These are phyloP conservation scores for Apocheima hispidaria DNA, from an alignment of 2,888 invertebrate genomes.

Conservation along the genomic window DNA sequence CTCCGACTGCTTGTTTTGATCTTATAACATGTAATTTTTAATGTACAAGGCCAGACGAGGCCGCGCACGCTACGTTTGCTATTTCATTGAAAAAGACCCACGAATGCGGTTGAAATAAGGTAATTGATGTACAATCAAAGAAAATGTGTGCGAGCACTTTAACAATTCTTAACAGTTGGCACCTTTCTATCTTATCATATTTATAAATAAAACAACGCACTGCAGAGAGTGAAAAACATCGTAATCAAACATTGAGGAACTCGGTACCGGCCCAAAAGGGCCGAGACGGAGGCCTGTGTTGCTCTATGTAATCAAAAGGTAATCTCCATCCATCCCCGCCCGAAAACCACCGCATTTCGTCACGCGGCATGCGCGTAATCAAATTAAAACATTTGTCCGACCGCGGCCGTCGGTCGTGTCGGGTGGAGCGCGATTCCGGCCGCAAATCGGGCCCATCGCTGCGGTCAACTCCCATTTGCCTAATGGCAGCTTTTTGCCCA, in stretches of 20 bases:
- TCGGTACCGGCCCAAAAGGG: too few species aligned
- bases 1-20: too few species aligned
- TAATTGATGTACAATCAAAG: too few species aligned
- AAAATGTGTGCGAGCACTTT: too few species aligned
- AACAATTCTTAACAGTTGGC: not conserved
- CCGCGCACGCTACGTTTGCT: too few species aligned
- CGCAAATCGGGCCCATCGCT: conserved; percentile 34
- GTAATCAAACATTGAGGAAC: too few species aligned
- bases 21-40: too few species aligned
- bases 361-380: conserved; percentile 25
- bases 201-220: not conserved
- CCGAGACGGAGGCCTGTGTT: too few species aligned
- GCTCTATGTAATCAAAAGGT: conserved; percentile 22
- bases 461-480: conserved; percentile 33
- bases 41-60: too few species aligned
- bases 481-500: conserved; percentile 27
- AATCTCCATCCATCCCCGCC: conserved; percentile 13
- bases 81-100: too few species aligned
- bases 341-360: conserved; percentile 17
- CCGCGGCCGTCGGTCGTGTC: conserved; percentile 24
- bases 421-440: conserved; percentile 12
- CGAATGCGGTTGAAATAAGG: too few species aligned
- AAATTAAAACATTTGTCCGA: conserved; percentile 37
- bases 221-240: conserved; percentile 10
- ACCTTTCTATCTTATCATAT: not conserved